Evolutionary conservation across 2,797 vertebrate species (phyloP).

Genomic region (Falco novaeseelandiae): DNA sequence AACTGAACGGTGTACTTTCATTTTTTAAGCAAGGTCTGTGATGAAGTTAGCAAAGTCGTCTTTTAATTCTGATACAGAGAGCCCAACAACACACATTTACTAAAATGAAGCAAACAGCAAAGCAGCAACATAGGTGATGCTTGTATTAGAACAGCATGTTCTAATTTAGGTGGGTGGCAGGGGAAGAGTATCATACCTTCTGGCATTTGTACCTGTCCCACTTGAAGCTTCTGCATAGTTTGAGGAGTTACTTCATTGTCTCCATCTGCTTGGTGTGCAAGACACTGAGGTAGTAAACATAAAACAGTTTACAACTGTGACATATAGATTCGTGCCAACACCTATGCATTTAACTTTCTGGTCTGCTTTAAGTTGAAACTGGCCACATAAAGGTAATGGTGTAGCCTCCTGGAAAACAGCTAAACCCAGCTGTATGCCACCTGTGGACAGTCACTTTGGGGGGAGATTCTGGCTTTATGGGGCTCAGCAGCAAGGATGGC

Average conservation of each 20-base stretch:
- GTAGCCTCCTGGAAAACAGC: neutral
- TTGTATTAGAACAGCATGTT: neutral
- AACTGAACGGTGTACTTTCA: neutral
- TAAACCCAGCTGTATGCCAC: neutral
- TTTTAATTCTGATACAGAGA: neutral
- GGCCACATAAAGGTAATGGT: neutral
- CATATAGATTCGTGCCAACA: neutral
- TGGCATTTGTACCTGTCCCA: neutral
- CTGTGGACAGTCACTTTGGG: neutral
- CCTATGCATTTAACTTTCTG: neutral
- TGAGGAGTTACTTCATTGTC: neutral
- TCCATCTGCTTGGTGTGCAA: neutral
- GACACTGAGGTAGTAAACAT: neutral
- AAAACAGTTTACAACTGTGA: neutral
- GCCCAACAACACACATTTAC: neutral
- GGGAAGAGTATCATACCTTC: neutral
- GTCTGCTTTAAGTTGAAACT: neutral
- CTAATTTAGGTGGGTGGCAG: neutral
- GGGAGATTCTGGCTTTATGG: neutral
- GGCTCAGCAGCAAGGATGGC: neutral
- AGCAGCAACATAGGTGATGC: neutral
- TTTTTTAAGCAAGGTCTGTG: neutral
- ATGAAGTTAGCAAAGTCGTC: neutral
- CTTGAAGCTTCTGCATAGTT: neutral
- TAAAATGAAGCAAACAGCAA: neutral